Evolutionary conservation across 1,140 invertebrate species (phyloP), one percentile per base, ranked within the genome.

Genomic region (Argopecten irradians): DNA sequence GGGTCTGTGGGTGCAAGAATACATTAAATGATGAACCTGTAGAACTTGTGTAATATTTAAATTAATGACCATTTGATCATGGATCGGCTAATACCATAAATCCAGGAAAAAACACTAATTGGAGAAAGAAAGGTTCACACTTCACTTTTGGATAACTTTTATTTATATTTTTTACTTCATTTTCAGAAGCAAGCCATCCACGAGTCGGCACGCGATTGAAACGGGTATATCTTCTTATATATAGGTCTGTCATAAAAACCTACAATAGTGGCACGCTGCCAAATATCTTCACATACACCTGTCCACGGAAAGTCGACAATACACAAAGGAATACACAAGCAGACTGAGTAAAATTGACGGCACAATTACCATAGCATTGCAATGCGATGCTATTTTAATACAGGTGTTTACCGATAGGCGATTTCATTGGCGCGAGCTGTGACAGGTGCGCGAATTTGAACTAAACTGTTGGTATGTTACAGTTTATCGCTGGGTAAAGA

Each of bases 381-480:
- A 71, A 71, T 71, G 55, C 55, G 55, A 71, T 71, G 55, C 55
- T 71, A 71, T 71, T 71, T 71, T 71, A 71, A 71, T 71, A 71
- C 55, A 71, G 55, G 55, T 71, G 55, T n/a, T 71, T 71, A 71
- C n/a, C 55, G 14, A 71, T 71, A n/a, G 55, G 11, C 1, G 55
- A 71, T 71, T 71, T 71, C 55, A 71, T 71, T 71, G 55, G 55
- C 55, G 55, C 55, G 55, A 71, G 55, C 55, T 5, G 8, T 11
- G 55, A 71, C 55, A 71, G 55, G 55, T 71, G 55, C 28, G 55
- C 16, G 55, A 71, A 71, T 71, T 71, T 71, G 55, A 71, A 71
- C 55, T n/a, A 71, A 71, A 22, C 55, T 71, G 55, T 71, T 71
- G 55, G 55, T 71, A 71, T 71, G 55, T 71, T 71, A 71, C 55